phyloP scores from a whole-genome alignment of 2,113 vertebrate species.

The Chlorodrepanis virens region DNA sequence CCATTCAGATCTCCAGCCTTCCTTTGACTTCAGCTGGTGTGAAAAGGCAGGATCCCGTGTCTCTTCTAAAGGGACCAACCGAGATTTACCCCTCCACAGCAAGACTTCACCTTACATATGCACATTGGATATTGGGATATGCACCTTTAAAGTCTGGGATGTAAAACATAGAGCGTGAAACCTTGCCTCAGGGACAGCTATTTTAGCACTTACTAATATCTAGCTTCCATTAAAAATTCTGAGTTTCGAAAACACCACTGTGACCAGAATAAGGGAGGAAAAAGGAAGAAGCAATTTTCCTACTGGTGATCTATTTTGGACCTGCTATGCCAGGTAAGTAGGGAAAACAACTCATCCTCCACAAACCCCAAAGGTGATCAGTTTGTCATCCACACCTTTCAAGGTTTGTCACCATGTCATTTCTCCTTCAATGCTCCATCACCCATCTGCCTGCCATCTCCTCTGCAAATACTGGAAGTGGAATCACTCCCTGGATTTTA shows the following conservation, averaged over 20 bases:
- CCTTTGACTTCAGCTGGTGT: not conserved
- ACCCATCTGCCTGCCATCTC: not conserved
- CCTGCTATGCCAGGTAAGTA: not conserved
- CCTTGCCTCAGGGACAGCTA: not conserved
- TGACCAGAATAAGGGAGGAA: not conserved
- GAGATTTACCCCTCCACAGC: not conserved
- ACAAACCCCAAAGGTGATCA: not conserved
- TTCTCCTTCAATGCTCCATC: not conserved
- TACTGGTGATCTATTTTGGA: not conserved
- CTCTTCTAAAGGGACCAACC: not conserved
- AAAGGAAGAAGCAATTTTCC: not conserved
- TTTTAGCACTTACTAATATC: not conserved
- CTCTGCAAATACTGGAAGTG: not conserved
- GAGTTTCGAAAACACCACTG: not conserved
- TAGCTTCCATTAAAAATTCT: not conserved
- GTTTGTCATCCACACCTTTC: not conserved
- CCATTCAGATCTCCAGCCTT: not conserved
- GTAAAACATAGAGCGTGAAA: not conserved
- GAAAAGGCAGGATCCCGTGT: not conserved
- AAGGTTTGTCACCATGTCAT: not conserved
- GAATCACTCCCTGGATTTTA: not conserved
- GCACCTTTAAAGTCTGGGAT: not conserved
- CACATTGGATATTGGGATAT: no score
- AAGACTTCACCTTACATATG: not conserved
- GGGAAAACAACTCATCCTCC: not conserved